These are phyloP conservation scores for Prunella strophiata DNA, from an alignment of 2,797 vertebrate species.

Conservation along the genomic window DNA sequence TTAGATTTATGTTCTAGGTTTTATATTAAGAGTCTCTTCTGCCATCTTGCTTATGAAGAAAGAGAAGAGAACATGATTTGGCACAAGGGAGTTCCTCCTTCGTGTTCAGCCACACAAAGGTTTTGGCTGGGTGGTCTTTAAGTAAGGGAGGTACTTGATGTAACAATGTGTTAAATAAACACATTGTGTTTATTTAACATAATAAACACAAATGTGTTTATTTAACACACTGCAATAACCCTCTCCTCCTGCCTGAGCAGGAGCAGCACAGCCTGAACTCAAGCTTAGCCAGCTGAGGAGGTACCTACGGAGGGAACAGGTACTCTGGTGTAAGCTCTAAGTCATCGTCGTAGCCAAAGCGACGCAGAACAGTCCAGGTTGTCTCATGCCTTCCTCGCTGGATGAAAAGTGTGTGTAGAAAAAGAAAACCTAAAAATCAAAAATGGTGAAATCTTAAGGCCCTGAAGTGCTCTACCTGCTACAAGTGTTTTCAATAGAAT, in stretches of 20 bases:
- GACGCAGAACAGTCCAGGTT: conserved; percentile 93
- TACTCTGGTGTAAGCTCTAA: conserved; percentile 94
- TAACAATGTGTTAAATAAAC: background rate
- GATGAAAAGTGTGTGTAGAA: conserved; percentile 96
- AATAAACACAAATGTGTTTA: background rate
- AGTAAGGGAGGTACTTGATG: background rate
- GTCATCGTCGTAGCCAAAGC: conserved; percentile 94
- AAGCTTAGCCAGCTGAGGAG: background rate
- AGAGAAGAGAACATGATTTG: background rate
- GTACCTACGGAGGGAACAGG: conserved; percentile 89
- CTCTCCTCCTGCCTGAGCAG: background rate
- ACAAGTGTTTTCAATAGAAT: background rate
- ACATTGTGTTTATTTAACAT: no score
- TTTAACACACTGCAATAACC: background rate
- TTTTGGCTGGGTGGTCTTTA: background rate
- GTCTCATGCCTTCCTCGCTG: conserved; percentile 97
- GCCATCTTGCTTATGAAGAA: background rate
- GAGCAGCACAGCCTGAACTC: background rate
- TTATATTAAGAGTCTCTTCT: background rate
- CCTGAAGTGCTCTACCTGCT: background rate
- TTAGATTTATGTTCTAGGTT: background rate
- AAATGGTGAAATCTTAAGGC: conserved; percentile 17
- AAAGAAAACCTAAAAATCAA: conserved; percentile 89
- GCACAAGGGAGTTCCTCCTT: background rate
- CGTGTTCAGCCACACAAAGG: background rate